phyloP scores from a whole-genome alignment of 2,113 vertebrate species.

The Tragelaphus imberbis region DNA sequence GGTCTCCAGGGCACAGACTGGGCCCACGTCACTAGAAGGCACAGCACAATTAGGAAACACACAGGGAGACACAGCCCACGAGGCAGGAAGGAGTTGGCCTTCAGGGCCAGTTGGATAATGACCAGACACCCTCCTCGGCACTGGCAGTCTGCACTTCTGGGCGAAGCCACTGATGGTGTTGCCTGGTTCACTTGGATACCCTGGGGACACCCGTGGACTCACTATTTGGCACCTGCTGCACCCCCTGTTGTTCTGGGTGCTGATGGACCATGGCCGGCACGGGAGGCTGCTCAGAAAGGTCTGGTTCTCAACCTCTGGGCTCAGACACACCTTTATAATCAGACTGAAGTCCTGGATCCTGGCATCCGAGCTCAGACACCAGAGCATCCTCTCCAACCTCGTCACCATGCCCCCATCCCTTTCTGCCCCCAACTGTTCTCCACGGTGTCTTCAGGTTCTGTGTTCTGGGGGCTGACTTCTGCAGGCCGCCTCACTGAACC shows the following conservation, averaged over 20 bases:
- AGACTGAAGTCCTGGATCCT: rapidly evolving
- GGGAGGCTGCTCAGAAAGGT: neutral
- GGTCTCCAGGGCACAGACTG: neutral
- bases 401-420: neutral
- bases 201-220: neutral
- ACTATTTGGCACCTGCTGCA: neutral
- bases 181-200: neutral
- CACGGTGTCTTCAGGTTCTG: neutral
- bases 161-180: neutral
- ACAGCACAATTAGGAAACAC: neutral
- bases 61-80: rapidly evolving
- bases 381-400: neutral
- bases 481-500: neutral
- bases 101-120: rapidly evolving
- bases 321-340: neutral
- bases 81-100: neutral
- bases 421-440: neutral
- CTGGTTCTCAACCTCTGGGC: neutral
- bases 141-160: rapidly evolving
- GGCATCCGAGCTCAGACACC: neutral
- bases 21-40: neutral
- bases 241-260: neutral
- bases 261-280: neutral
- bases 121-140: rapidly evolving
- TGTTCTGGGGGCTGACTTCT: neutral